Base-by-base conservation (phyloP, 2,888 invertebrate genomes). In the Toxonevra muliebris region DNA sequence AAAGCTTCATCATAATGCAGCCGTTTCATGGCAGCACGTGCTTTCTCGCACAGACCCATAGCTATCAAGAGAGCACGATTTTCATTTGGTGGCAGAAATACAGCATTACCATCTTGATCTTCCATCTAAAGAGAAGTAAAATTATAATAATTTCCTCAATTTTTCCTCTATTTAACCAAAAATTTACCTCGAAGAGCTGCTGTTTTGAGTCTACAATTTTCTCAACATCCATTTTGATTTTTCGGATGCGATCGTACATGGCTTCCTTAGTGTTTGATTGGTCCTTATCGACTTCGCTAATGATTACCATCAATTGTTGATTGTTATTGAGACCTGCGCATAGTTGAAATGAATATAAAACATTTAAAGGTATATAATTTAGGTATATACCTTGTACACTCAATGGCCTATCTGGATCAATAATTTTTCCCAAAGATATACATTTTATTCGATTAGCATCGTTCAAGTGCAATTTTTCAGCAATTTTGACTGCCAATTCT, bases 21-120 rank as follows among this genome's bases (percentile, higher is more conserved):
- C 11, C 86, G 85, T 76, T 89, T 89, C 73, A 93, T 85, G 0
- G 91, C 91, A 1, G 89, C 87, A 15, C 91, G 87, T 0, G 94
- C 94, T 69, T 93, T 92, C 83, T 93, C 93, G 82, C 94, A 93
- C 57, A 93, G 86, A 5, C 94, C 90, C 86, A 95, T 89, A 0
- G 93, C 95, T 63, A 93, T 88, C 69, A 93, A 87, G 1, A 95
- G 83, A 0, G 92, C 88, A 75, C 89, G 88, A 64, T 88, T 88
- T 81, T 94, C 94, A 0, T 87, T 86, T 0, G 87, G 84, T 0
- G 94, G 94, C 40, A 95, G 86, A 60, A 90, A 87, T 4, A 95
- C 87, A 0, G 90, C 83, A 80, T 91, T 91, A 0, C 94, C 94
- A 11, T 90, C 88, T 77, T 94, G 94, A 83, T 94, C 93, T 80